These are phyloP conservation scores for Neomonachus schauinslandi DNA, from an alignment of 2,113 vertebrate species.

Conservation along the genomic window DNA sequence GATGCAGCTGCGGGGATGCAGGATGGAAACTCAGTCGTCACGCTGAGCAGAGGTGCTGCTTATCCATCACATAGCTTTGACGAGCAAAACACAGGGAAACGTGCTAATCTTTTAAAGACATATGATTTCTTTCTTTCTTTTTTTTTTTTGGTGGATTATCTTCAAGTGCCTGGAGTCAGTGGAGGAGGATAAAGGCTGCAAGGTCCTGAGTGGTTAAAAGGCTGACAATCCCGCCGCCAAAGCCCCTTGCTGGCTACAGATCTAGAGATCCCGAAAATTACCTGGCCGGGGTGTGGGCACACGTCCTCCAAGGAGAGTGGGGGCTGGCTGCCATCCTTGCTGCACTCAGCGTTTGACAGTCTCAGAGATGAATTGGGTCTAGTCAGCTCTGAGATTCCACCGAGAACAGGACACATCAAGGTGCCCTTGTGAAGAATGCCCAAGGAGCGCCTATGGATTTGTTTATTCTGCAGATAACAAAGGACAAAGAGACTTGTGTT, in stretches of 20 bases:
- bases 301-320: not conserved
- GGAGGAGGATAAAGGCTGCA: not conserved
- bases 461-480: not conserved
- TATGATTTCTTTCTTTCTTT: too few species aligned
- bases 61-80: rapidly evolving
- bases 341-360: not conserved
- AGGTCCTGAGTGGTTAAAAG: not conserved
- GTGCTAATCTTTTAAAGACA: not conserved
- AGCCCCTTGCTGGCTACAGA: not conserved
- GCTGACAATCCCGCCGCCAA: not conserved
- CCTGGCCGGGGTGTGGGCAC: too few species aligned
- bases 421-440: not conserved
- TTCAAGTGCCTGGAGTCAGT: not conserved
- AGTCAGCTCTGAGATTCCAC: rapidly evolving
- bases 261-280: not conserved
- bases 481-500: not conserved
- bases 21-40: rapidly evolving
- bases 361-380: not conserved
- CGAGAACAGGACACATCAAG: too few species aligned
- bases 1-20: rapidly evolving
- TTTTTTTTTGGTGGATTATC: not conserved
- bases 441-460: not conserved
- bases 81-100: too few species aligned
- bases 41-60: rapidly evolving
- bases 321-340: not conserved